A percentile compares a stretch with the other conserved stretches of the same genome.
phyloP scores from a whole-genome alignment of 2,113 vertebrate species.

The Cettia cetti region DNA sequence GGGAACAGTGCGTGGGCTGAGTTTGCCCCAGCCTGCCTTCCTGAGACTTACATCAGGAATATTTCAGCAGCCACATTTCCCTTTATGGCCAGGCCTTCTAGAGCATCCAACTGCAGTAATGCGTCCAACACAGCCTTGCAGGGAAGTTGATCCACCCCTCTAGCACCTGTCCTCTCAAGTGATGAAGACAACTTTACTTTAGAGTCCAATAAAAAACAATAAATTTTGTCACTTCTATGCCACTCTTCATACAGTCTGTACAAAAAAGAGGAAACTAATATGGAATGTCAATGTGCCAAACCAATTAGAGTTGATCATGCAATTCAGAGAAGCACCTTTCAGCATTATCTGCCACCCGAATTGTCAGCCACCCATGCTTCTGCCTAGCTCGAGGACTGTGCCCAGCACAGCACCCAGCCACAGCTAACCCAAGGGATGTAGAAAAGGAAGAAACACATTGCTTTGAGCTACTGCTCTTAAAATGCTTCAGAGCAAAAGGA shows the following conservation, averaged over 20 bases:
- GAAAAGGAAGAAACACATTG: neutral
- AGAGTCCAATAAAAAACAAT: neutral
- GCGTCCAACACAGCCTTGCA: neutral
- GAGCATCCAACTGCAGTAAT: neutral
- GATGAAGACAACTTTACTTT: neutral
- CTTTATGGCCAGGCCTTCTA: neutral
- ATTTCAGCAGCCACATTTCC: neutral
- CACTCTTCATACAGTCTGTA: fast-evolving
- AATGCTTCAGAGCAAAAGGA: neutral
- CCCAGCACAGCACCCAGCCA: neutral
- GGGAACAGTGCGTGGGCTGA: fast-evolving
- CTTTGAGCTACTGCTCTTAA: neutral
- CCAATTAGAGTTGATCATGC: neutral
- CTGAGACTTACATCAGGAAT: neutral
- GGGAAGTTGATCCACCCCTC: neutral
- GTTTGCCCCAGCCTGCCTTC: neutral
- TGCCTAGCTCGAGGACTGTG: neutral
- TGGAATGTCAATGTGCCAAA: neutral
- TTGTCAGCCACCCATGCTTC: neutral
- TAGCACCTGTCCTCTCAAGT: neutral
- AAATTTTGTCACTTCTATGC: neutral
- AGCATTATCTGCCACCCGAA: neutral
- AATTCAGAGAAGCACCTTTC: neutral
- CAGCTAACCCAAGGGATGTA: neutral
- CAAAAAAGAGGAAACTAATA: neutral